A percentile compares a stretch with the other conserved stretches of the same genome.
Conservation (phyloP, 2,113 vertebrate genomes). For the Gallinago undulata region DNA sequence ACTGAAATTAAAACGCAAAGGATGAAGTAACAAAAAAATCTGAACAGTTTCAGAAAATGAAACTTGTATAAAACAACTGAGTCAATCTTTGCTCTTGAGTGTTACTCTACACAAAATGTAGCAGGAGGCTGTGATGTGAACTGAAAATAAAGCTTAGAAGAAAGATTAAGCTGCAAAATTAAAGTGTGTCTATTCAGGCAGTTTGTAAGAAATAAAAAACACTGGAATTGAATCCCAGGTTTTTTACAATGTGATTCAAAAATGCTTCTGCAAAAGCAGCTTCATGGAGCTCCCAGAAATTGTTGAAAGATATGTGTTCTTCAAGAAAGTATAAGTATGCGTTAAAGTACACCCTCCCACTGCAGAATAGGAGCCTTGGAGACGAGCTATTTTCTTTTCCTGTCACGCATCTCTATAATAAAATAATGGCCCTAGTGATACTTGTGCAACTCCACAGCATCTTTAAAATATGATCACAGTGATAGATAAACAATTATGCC, state of each 20-base stretch:
- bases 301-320: background rate
- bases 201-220: background rate
- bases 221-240: background rate
- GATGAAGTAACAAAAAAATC: background rate
- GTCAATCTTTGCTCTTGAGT: background rate
- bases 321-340: background rate
- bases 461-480: background rate
- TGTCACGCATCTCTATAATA: background rate
- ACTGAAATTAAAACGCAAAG: background rate
- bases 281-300: background rate
- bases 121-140: background rate
- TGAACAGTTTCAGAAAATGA: background rate
- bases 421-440: background rate
- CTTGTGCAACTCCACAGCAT: background rate
- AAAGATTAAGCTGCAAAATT: background rate
- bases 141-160: background rate
- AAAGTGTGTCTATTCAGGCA: background rate
- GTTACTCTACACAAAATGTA: background rate
- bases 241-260: background rate
- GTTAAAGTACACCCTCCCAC: background rate
- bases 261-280: background rate
- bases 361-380: background rate
- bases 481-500: background rate
- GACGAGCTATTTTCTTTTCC: background rate
- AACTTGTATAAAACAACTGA: background rate